Percentiles rank a stretch among this genome's conserved stretches.
These are phyloP conservation scores for Cephalophus harveyi DNA, from an alignment of 2,113 vertebrate genomes.

Conservation along the genomic window DNA sequence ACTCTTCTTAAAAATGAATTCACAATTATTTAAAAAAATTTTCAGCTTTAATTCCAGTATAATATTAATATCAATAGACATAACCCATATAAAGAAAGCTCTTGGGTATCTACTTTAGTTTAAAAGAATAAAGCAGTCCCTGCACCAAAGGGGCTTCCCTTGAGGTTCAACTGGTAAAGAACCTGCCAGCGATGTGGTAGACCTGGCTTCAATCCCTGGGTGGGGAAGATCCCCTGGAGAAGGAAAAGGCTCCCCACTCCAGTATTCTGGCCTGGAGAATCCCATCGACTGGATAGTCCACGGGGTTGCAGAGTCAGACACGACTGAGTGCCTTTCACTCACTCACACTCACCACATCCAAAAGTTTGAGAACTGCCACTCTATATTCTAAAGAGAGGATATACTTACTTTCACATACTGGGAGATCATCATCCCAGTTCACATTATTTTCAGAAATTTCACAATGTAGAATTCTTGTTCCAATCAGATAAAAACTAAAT, in stretches of 20 bases:
- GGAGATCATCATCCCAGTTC: fast-evolving
- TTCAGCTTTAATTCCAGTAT: not conserved
- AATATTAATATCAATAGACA: not conserved
- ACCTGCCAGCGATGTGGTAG: fast-evolving
- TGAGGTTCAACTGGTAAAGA: not conserved
- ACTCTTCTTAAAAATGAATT: not conserved
- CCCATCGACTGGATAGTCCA: not conserved
- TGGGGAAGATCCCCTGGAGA: not conserved
- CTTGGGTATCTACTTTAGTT: not conserved
- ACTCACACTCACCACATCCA: not conserved
- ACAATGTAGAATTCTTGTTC: not conserved
- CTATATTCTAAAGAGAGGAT: not conserved
- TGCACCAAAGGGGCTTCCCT: not conserved
- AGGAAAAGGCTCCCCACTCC: not conserved
- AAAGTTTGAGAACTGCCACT: not conserved
- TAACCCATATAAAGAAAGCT: not conserved
- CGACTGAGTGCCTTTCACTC: fast-evolving
- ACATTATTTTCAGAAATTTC: fast-evolving
- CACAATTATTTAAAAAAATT: not conserved
- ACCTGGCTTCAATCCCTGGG: not conserved
- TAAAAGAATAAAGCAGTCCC: not conserved
- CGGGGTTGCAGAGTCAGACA: not conserved
- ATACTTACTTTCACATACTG: conserved; percentile 50
- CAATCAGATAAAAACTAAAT: conserved; percentile 39
- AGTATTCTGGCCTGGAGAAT: not conserved